Conservation (phyloP, 37 sponge, comb jelly and placozoan species). For the Beroe forskalii region DNA sequence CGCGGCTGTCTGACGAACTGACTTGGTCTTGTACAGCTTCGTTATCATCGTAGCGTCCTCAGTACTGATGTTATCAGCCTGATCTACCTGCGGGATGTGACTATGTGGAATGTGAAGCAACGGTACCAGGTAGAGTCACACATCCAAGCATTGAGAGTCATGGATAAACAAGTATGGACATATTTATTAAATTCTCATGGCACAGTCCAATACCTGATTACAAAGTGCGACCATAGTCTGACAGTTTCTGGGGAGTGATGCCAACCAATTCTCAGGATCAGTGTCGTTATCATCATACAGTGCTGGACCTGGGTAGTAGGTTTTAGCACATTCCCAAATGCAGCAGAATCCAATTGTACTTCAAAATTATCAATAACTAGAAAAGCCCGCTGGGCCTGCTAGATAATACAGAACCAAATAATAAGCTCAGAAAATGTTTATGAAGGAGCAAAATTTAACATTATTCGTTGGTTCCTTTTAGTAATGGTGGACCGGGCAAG, state of each 20-base stretch:
- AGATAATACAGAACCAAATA: too few species aligned
- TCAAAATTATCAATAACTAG: too few species aligned
- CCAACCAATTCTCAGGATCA: neutral
- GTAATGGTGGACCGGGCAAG: too few species aligned
- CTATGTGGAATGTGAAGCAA: neutral
- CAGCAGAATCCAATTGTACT: too few species aligned
- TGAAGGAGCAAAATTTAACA: too few species aligned
- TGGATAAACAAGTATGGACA: too few species aligned
- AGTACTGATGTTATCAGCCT: neutral
- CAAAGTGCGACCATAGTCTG: neutral
- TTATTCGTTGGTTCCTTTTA: too few species aligned
- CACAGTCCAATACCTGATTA: neutral
- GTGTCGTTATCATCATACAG: neutral
- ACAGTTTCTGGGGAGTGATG: neutral
- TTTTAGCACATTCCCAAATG: too few species aligned
- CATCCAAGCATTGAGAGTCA: neutral
- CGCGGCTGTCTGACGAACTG: constrained; percentile 1
- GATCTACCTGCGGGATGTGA: neutral
- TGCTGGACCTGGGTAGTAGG: neutral
- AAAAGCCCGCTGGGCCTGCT: too few species aligned
- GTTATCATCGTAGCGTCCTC: constrained; percentile 29
- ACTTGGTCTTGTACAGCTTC: constrained; percentile 21
- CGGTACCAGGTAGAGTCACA: neutral
- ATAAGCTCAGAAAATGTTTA: too few species aligned
- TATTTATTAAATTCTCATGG: neutral